Evolutionary conservation across 2,888 invertebrate genomes (phyloP).

Genomic region (Athalia rosae): DNA sequence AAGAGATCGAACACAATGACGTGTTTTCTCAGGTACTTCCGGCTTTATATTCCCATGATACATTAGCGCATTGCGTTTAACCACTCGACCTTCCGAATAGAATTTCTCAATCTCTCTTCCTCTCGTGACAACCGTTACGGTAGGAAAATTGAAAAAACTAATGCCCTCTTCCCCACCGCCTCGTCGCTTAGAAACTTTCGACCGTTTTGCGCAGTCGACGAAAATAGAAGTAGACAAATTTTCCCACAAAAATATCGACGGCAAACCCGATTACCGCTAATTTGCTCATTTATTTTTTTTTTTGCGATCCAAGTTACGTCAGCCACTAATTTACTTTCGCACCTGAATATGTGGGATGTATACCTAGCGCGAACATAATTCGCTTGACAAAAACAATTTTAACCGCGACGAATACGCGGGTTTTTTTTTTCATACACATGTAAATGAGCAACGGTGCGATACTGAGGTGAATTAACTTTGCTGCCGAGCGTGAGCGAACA

Average conservation of each 20-base stretch:
- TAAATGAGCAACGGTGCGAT: background rate
- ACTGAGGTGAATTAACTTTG: background rate
- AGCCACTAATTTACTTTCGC: background rate
- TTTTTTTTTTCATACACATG: background rate
- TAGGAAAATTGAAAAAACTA: background rate
- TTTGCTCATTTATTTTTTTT: background rate
- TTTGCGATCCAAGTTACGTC: background rate
- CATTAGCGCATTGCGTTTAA: slow-evolving; percentile 17
- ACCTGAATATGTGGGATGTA: background rate
- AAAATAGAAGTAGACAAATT: background rate
- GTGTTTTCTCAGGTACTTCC: slow-evolving; percentile 34
- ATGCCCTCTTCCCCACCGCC: background rate
- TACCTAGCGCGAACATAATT: too few relatives aligned
- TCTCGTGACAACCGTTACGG: slow-evolving; percentile 5
- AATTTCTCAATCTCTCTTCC: slow-evolving; percentile 37
- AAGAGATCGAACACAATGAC: slow-evolving; percentile 28
- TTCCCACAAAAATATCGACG: background rate
- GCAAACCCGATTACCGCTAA: background rate
- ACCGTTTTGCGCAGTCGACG: background rate
- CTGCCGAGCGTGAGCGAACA: background rate
- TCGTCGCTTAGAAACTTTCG: background rate
- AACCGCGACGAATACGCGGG: background rate
- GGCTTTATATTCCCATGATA: slow-evolving; percentile 30
- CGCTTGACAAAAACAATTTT: background rate
- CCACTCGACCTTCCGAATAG: slow-evolving; percentile 24